Evolutionary conservation across 2,797 vertebrate species (phyloP), one percentile per base, ranked within the genome.

Genomic region (Lerista edwardsae): DNA sequence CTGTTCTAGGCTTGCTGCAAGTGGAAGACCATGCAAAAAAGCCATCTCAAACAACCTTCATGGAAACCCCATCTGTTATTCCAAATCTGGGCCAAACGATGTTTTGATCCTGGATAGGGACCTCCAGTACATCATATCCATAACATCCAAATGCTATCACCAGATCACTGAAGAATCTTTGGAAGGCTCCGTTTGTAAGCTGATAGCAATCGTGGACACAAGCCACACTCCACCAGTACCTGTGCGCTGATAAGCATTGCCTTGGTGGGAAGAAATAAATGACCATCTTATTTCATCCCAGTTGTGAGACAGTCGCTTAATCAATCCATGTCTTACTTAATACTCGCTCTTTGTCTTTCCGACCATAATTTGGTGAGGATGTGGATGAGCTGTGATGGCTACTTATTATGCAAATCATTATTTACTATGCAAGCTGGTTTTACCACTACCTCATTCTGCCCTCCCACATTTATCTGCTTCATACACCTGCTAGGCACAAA

Each of bases 401-500:
- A 81, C 79, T 86, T 86, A 86, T 86, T 86, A 86, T 86, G 79
- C 41, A 86, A 82, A 86, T 86, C 55, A 55, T 51, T 47, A 25
- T 71, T 82, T 69, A 82, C 76, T 82, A 86, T 82, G 79, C 79
- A 86, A 23, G 65, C 65, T 76, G 77, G 84, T 86, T 82, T 82
- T 86, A 86, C 79, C 84, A 81, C 73, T 71, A 86, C 73, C 84
- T 81, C 65, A 59, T 86, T 69, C 65, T 77, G 65, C 73, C 79
- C 84, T 81, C 73, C 73, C 79, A 81, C 73, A 86, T 82, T 86
- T 86, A 86, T 86, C 84, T 77, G 79, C 84, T 86, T 82, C 55
- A 55, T 62, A 77, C 79, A 82, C 84, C 73, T 86, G 84, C 84
- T 86, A 64, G 23, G 57, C 71, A 76, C 73, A 76, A 81, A 86